A percentile compares a stretch with the other conserved stretches of the same genome.
phyloP scores from a whole-genome alignment of 2,888 invertebrate genomes.

The Coelopa pilipes region DNA sequence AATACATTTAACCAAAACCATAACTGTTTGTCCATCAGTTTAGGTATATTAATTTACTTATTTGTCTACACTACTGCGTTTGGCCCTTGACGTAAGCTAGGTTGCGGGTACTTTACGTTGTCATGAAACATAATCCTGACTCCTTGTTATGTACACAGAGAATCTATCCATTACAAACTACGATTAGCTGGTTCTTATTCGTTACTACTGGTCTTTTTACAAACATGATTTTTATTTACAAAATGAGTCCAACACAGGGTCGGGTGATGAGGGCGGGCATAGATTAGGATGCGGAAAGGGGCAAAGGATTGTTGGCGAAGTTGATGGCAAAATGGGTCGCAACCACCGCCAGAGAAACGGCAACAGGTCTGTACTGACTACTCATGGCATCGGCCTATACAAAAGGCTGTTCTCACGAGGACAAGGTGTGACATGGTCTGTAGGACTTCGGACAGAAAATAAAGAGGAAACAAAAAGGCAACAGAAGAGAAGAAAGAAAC shows the following conservation, averaged over 20 bases:
- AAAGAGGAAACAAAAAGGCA: background rate
- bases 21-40: background rate
- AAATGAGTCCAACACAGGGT: background rate
- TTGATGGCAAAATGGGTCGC: too few species aligned
- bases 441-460: background rate
- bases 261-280: background rate
- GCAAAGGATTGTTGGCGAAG: too few species aligned
- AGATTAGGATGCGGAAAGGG: too few species aligned
- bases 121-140: slow-evolving; percentile 58
- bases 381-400: too few species aligned
- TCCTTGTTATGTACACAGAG: slow-evolving; percentile 39
- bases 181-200: too few species aligned
- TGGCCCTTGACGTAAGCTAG: slow-evolving; percentile 43
- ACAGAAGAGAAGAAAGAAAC: background rate
- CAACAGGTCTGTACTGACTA: too few species aligned
- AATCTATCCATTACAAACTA: background rate
- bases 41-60: background rate
- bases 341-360: too few species aligned
- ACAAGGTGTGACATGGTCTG: background rate
- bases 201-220: too few species aligned
- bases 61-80: slow-evolving; percentile 25
- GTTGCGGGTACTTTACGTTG: slow-evolving; percentile 51
- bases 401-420: too few species aligned
- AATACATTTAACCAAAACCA: slow-evolving; percentile 6
- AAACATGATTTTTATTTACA: slow-evolving; percentile 6